Evolutionary conservation across 2,797 vertebrate genomes (phyloP).

Genomic region (Peromyscus aztecus): DNA sequence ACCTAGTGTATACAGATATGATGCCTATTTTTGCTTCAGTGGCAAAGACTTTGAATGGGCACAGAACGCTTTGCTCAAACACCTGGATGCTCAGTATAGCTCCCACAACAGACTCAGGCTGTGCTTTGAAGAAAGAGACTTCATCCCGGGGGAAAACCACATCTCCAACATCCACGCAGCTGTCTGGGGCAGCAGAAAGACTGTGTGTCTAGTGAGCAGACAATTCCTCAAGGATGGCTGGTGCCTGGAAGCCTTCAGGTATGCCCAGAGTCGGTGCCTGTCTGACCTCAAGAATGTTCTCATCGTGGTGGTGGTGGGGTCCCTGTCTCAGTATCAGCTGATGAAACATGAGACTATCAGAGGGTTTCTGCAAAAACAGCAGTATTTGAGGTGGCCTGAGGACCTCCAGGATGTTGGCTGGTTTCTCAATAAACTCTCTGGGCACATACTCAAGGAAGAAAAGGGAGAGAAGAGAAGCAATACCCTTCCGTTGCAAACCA

Average conservation of each 20-base stretch:
- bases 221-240: slow-evolving; percentile 95
- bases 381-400: slow-evolving; percentile 93
- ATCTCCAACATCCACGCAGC: slow-evolving; percentile 93
- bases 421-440: slow-evolving; percentile 92
- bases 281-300: slow-evolving; percentile 90
- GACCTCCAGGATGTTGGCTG: slow-evolving; percentile 93
- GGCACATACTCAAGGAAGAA: slow-evolving; percentile 88
- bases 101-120: slow-evolving; percentile 90
- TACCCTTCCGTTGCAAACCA: slow-evolving; percentile 66
- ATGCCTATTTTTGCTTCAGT: slow-evolving; percentile 94
- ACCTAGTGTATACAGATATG: slow-evolving; percentile 85
- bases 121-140: slow-evolving; percentile 96
- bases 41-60: slow-evolving; percentile 93
- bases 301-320: slow-evolving; percentile 93
- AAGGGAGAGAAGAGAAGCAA: slow-evolving; percentile 77
- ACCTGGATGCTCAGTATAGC: slow-evolving; percentile 92
- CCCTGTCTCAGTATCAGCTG: slow-evolving; percentile 90
- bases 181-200: slow-evolving; percentile 93
- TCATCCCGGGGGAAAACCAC: slow-evolving; percentile 93
- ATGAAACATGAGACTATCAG: slow-evolving; percentile 90
- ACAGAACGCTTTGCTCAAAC: slow-evolving; percentile 91
- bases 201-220: slow-evolving; percentile 92
- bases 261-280: slow-evolving; percentile 91
- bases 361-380: slow-evolving; percentile 89
- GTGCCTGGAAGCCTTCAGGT: slow-evolving; percentile 94